Percentiles rank a stretch among this genome's conserved stretches.
These are phyloP conservation scores for Cheirogaleus major DNA, from an alignment of 2,797 vertebrate genomes.

Conservation along the genomic window DNA sequence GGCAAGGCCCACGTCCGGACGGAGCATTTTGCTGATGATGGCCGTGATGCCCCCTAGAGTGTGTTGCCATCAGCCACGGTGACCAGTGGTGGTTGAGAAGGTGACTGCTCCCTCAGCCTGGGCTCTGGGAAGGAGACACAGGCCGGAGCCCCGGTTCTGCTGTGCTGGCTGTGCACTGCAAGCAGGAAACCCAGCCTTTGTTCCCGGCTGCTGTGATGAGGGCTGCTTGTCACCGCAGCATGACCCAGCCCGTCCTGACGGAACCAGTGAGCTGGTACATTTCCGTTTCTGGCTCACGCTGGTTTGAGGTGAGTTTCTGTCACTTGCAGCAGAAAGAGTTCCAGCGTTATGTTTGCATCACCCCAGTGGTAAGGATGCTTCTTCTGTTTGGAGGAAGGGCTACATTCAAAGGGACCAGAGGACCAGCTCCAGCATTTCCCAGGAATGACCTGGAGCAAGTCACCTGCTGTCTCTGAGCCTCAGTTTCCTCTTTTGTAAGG, in stretches of 20 bases:
- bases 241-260: not conserved
- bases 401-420: no score
- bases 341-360: not conserved
- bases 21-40: not conserved
- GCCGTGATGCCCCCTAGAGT: not conserved
- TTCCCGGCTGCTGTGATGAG: not conserved
- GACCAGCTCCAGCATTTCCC: not conserved
- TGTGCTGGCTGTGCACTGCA: accelerated
- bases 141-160: not conserved
- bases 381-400: not conserved
- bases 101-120: not conserved
- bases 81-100: no score
- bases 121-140: not conserved
- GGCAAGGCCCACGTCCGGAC: not conserved
- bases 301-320: not conserved
- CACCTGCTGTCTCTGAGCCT: not conserved
- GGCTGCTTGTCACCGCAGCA: not conserved
- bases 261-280: no score
- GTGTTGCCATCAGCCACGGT: not conserved
- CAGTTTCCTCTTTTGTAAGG: not conserved
- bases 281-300: not conserved
- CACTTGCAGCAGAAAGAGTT: not conserved
- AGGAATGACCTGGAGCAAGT: not conserved
- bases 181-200: not conserved
- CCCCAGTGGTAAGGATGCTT: not conserved